These are phyloP conservation scores for Excalfactoria chinensis DNA, from an alignment of 2,113 vertebrate species.

Conservation along the genomic window DNA sequence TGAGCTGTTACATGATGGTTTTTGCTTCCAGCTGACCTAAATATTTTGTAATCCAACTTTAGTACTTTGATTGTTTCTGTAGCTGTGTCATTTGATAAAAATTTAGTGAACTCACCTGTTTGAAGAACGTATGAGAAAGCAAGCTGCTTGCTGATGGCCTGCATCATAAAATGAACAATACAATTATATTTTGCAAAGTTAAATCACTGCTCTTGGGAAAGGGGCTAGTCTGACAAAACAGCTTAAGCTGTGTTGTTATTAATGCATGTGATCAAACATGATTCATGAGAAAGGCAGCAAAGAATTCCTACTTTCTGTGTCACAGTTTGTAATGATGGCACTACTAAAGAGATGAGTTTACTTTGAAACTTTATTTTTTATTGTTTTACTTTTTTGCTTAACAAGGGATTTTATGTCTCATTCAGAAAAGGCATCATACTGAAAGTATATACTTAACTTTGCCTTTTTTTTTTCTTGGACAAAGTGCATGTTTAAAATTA, in stretches of 20 bases:
- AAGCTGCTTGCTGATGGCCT: slow-evolving; percentile 93
- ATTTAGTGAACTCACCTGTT: slow-evolving; percentile 82
- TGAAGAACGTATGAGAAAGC: slow-evolving; percentile 93
- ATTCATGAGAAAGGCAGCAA: not conserved
- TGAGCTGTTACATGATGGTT: not conserved
- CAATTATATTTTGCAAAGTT: slow-evolving; percentile 36
- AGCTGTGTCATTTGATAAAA: slow-evolving; percentile 12
- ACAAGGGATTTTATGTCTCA: not conserved
- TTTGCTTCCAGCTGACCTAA: not conserved
- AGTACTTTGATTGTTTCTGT: not conserved
- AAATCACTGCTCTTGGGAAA: slow-evolving; percentile 17
- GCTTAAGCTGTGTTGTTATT: not conserved
- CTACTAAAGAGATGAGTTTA: not conserved
- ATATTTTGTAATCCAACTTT: not conserved
- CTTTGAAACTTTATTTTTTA: not conserved
- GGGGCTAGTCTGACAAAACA: not conserved
- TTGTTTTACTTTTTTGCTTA: not conserved
- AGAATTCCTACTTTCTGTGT: not conserved
- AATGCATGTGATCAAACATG: not conserved
- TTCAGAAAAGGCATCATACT: not conserved
- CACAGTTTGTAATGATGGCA: not conserved
- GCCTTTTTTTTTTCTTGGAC: not conserved
- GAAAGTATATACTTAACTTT: not conserved
- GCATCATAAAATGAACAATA: slow-evolving; percentile 67
- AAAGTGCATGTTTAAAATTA: not conserved